Percentiles rank a stretch among this genome's conserved stretches.
Conservation (phyloP, 2,888 invertebrate species). For the Mythimna lalbum region DNA sequence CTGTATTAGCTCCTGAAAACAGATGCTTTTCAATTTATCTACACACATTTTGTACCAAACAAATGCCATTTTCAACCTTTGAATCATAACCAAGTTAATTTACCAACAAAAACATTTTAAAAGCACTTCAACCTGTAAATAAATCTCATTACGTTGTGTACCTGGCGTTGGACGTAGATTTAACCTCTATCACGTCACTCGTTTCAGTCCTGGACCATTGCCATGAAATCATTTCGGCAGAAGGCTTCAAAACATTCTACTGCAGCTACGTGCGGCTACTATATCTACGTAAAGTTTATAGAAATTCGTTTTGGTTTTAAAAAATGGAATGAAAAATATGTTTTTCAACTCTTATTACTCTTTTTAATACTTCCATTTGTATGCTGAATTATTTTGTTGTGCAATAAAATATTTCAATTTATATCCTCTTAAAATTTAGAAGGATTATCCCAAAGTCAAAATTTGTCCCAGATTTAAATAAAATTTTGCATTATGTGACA, state of each 20-base stretch:
- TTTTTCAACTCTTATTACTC: not conserved
- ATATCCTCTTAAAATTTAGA: slow-evolving; percentile 42
- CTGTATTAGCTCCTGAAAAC: slow-evolving; percentile 35
- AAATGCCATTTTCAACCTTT: slow-evolving; percentile 19
- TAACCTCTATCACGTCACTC: slow-evolving; percentile 52
- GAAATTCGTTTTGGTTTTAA: slow-evolving; percentile 12
- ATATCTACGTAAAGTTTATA: not conserved
- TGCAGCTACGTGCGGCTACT: slow-evolving; percentile 26
- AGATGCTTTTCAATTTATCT: slow-evolving; percentile 49
- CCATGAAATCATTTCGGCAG: slow-evolving; percentile 55
- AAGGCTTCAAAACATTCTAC: slow-evolving; percentile 52
- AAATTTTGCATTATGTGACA: slow-evolving; percentile 80
- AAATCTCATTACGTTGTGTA: slow-evolving; percentile 44
- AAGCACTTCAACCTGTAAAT: slow-evolving; percentile 54
- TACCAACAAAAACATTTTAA: slow-evolving; percentile 45
- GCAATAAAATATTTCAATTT: slow-evolving; percentile 40
- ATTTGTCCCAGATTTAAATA: slow-evolving; percentile 71
- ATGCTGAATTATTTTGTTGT: slow-evolving; percentile 12
- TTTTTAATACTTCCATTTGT: not conserved
- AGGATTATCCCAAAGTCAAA: slow-evolving; percentile 65
- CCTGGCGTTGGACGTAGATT: slow-evolving; percentile 42
- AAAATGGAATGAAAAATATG: slow-evolving; percentile 17
- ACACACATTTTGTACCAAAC: slow-evolving; percentile 15
- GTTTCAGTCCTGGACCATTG: slow-evolving; percentile 54
- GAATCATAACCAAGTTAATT: slow-evolving; percentile 22